phyloP scores from a whole-genome alignment of 1,140 invertebrate species.

The Globodera ellingtonae region DNA sequence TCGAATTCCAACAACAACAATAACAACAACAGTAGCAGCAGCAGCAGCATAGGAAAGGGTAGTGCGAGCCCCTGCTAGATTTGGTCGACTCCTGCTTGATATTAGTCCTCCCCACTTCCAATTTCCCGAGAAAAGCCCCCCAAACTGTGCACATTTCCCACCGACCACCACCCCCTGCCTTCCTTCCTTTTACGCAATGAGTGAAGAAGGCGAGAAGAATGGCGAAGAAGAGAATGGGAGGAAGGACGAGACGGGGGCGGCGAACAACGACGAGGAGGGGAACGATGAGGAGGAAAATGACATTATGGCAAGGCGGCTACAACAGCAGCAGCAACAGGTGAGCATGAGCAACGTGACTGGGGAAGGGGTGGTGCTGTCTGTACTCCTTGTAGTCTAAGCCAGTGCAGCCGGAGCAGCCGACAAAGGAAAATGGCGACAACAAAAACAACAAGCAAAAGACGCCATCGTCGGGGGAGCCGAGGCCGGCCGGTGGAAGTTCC shows the following conservation, averaged over 20 bases:
- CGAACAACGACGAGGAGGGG: neutral
- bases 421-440: neutral
- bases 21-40: too few species aligned
- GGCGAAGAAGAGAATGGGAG: conserved; percentile 4
- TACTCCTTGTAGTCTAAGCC: neutral
- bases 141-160: neutral
- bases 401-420: neutral
- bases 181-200: neutral
- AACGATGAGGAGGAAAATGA: neutral
- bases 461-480: neutral
- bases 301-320: neutral
- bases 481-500: conserved; percentile 10
- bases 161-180: neutral
- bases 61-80: neutral
- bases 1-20: neutral
- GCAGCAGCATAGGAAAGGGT: neutral
- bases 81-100: neutral
- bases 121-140: too few species aligned
- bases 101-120: neutral
- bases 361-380: neutral
- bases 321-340: neutral
- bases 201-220: neutral
- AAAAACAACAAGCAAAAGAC: conserved; percentile 19
- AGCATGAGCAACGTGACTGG: neutral
- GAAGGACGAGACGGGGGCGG: neutral